phyloP scores from a whole-genome alignment of 2,113 vertebrate species.

The Tinamus guttatus region DNA sequence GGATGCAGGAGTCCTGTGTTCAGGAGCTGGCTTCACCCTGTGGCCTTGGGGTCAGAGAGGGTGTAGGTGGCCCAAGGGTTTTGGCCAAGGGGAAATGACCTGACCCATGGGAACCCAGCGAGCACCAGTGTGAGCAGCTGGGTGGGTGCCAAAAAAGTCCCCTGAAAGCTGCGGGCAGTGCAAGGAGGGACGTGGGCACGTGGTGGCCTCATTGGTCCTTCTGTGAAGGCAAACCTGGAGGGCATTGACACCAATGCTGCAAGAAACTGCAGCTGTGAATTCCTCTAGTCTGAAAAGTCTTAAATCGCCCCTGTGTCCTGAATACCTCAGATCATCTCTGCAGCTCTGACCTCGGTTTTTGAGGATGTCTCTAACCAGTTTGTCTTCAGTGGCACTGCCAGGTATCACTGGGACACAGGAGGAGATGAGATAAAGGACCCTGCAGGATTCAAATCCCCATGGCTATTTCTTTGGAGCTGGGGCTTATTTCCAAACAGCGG shows the following conservation, averaged over 20 bases:
- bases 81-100: neutral
- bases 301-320: neutral
- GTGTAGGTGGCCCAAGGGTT: neutral
- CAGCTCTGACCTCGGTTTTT: neutral
- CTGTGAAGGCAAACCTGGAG: neutral
- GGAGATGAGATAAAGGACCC: neutral
- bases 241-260: neutral
- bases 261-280: neutral
- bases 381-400: neutral
- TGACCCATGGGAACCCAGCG: neutral
- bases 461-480: neutral
- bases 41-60: neutral
- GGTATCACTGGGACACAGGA: neutral
- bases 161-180: neutral
- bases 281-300: neutral
- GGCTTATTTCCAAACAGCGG: neutral
- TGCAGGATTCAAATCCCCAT: accelerated
- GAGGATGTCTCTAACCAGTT: neutral
- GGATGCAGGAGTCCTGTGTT: neutral
- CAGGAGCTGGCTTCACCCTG: neutral
- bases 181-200: neutral
- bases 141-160: accelerated
- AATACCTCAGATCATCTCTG: neutral
- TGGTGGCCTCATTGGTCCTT: neutral
- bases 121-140: neutral